Evolutionary conservation across 1,140 invertebrate genomes (phyloP).

Genomic region (Drosophila sucinea): DNA sequence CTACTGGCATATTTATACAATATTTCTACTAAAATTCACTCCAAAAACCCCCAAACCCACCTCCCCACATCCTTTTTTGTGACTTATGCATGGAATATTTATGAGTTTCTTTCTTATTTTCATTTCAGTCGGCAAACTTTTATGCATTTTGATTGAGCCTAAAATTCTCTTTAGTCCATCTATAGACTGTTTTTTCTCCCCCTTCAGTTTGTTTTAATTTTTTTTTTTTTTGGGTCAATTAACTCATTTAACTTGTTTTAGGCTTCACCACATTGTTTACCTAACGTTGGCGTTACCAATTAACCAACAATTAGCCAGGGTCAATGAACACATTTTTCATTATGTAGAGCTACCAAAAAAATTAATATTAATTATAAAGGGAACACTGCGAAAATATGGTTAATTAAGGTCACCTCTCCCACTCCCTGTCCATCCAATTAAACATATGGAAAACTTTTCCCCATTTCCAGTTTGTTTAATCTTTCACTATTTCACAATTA

Average conservation of each 20-base stretch:
- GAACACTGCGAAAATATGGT: not conserved
- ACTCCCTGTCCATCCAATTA: not conserved
- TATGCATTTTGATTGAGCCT: constrained; percentile 25
- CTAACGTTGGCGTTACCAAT: constrained; percentile 27
- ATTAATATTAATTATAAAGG: constrained; percentile 45
- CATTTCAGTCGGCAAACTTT: not conserved
- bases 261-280: constrained; percentile 19
- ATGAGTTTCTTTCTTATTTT: not conserved
- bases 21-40: not conserved
- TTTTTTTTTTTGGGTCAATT: constrained; percentile 36
- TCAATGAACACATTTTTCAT: constrained; percentile 31
- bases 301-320: constrained; percentile 44
- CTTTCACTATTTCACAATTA: not conserved
- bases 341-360: constrained; percentile 12
- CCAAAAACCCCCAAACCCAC: too few species aligned
- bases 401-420: constrained; percentile 8
- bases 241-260: constrained; percentile 35
- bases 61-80: not conserved
- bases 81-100: constrained; percentile 10
- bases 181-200: constrained; percentile 24
- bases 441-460: not conserved
- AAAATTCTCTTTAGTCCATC: constrained; percentile 15
- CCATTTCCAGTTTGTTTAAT: not conserved
- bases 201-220: constrained; percentile 7
- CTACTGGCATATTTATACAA: constrained; percentile 12